Evolutionary conservation across 2,797 vertebrate genomes (phyloP).

Genomic region (Urosaurus nigricauda): DNA sequence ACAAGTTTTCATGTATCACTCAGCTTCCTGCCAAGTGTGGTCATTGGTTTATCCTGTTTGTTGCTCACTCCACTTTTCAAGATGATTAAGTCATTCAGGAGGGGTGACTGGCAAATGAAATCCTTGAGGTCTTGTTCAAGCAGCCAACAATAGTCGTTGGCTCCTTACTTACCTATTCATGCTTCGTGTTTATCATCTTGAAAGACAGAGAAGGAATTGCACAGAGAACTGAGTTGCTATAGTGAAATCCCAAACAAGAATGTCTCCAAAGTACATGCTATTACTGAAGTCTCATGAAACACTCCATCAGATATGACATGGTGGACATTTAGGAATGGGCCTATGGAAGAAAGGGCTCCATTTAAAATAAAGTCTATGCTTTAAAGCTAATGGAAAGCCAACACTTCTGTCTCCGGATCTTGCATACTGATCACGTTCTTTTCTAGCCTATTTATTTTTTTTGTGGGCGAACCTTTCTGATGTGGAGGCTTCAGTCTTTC

Average conservation of each 20-base stretch:
- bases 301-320: not conserved
- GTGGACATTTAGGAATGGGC: not conserved
- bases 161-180: constrained; percentile 16
- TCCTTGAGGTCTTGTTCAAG: constrained; percentile 31
- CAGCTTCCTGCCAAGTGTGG: constrained; percentile 57
- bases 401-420: constrained; percentile 26
- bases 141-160: constrained; percentile 26
- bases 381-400: not conserved
- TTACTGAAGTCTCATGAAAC: constrained; percentile 33
- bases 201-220: constrained; percentile 19
- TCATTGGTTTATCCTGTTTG: constrained; percentile 58
- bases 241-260: constrained; percentile 23
- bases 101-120: constrained; percentile 56
- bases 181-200: constrained; percentile 6
- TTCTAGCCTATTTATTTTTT: not conserved
- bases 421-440: constrained; percentile 19
- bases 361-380: constrained; percentile 1
- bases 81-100: constrained; percentile 53
- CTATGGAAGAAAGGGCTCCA: constrained; percentile 20
- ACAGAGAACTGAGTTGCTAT: constrained; percentile 42
- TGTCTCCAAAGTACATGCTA: constrained; percentile 14
- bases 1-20: constrained; percentile 49
- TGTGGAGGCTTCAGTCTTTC: constrained; percentile 37
- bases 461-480: constrained; percentile 28
- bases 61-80: constrained; percentile 40